These are phyloP conservation scores for Tricholaema leucomelas DNA, from an alignment of 2,113 vertebrate species.

Conservation along the genomic window DNA sequence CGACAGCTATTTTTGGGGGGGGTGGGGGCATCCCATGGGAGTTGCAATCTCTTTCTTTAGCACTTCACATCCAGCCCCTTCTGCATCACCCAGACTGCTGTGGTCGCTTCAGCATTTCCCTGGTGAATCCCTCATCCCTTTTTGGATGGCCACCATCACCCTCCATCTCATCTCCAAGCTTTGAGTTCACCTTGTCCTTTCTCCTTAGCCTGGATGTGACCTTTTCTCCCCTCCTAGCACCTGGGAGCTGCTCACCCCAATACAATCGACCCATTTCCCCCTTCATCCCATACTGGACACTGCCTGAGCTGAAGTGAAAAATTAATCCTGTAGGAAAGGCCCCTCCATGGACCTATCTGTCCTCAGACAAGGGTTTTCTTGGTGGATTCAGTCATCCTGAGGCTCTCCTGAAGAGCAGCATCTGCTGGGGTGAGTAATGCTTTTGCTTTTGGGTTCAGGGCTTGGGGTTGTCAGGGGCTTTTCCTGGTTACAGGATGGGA, in stretches of 20 bases:
- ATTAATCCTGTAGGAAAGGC: not conserved
- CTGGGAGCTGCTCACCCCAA: not conserved
- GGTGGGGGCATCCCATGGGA: accelerated
- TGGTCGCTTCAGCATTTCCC: accelerated
- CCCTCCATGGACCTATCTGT: not conserved
- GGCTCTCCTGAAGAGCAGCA: not conserved
- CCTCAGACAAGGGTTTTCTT: not conserved
- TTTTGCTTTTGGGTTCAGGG: not conserved
- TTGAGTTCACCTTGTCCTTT: not conserved
- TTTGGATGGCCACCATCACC: accelerated
- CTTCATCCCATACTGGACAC: not conserved
- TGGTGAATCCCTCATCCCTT: too few species aligned
- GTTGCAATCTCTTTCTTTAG: not conserved
- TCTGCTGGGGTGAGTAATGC: not conserved
- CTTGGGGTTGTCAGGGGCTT: not conserved
- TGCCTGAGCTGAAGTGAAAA: not conserved
- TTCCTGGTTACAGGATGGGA: not conserved
- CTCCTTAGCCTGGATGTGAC: not conserved
- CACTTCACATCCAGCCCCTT: accelerated
- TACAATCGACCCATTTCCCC: accelerated
- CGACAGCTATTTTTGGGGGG: too few species aligned
- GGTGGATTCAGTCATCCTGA: not conserved
- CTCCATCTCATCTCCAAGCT: not conserved
- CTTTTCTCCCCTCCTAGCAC: not conserved
- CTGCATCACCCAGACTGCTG: not conserved